These are phyloP conservation scores for Smittia aterrima DNA, from an alignment of 2,888 invertebrate genomes.

Conservation along the genomic window DNA sequence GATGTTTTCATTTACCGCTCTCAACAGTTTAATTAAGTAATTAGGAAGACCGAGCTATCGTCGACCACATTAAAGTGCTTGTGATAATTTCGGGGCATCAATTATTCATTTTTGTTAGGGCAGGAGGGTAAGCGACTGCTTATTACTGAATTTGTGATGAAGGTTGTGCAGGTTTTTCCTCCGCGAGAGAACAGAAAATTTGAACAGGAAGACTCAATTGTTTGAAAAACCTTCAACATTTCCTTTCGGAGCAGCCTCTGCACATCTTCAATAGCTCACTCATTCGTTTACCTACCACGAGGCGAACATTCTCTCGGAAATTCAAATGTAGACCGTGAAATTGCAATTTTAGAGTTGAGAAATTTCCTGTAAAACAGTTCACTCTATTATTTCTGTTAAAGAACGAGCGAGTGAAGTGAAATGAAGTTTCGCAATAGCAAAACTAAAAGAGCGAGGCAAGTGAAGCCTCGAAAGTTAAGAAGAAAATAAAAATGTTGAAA, in stretches of 20 bases:
- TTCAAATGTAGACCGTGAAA: slow-evolving; percentile 40
- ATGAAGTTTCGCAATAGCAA: slow-evolving; percentile 1
- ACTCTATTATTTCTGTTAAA: slow-evolving; percentile 1
- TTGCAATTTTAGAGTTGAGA: slow-evolving; percentile 39
- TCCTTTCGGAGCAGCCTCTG: too few relatives aligned
- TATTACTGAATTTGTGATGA: neutral
- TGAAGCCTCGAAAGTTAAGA: neutral
- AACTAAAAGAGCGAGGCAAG: neutral
- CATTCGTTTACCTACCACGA: slow-evolving; percentile 28
- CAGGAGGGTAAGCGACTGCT: neutral
- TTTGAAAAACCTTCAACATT: too few relatives aligned
- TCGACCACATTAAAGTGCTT: neutral
- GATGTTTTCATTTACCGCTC: neutral
- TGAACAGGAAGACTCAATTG: too few relatives aligned
- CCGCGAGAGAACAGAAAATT: neutral
- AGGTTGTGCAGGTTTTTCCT: neutral
- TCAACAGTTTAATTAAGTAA: neutral
- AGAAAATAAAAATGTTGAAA: slow-evolving; percentile 29
- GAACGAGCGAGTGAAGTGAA: neutral
- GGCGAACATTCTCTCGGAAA: slow-evolving; percentile 28
- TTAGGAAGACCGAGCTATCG: neutral
- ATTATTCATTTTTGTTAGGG: neutral
- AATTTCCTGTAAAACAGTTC: slow-evolving; percentile 22
- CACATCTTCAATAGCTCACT: too few relatives aligned
- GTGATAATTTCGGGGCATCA: neutral